Conservation (phyloP, 2,797 vertebrate genomes). For the Acipenser oxyrinchus region DNA sequence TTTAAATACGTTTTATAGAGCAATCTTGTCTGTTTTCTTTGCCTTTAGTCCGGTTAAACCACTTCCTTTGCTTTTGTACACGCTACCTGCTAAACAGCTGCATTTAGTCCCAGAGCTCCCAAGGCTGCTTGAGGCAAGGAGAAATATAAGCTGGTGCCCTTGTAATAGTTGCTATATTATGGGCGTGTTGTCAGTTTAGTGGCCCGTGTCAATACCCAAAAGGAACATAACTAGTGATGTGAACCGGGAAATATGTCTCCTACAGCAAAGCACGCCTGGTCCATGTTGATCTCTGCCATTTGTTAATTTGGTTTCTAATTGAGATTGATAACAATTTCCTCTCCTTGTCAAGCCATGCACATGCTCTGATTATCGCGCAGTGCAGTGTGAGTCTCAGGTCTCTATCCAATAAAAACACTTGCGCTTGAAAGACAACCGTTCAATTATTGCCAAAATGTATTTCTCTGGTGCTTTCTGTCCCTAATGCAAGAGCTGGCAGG, state of each 20-base stretch:
- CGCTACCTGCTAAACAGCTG: not conserved
- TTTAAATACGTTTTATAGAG: too few species aligned
- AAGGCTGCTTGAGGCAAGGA: not conserved
- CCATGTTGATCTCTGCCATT: not conserved
- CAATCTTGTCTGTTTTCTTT: too few species aligned
- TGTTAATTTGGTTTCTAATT: not conserved
- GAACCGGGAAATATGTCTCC: not conserved
- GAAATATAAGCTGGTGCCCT: not conserved
- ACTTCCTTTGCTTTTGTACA: not conserved
- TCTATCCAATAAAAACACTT: not conserved
- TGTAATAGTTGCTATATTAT: not conserved
- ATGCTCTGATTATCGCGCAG: not conserved
- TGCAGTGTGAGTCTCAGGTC: not conserved
- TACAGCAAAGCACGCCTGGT: not conserved
- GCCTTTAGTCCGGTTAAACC: too few species aligned
- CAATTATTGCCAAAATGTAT: not conserved
- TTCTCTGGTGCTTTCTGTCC: not conserved
- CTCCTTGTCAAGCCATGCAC: not conserved
- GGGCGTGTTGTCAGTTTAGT: not conserved
- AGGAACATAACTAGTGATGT: not conserved
- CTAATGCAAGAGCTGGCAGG: not conserved
- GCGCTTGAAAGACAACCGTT: not conserved
- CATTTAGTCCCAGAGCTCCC: not conserved
- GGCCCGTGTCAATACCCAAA: not conserved
- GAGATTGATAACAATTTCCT: conserved; percentile 4